Evolutionary conservation across 2,888 invertebrate species (phyloP), one percentile per base, ranked within the genome.

Genomic region (Chironomus tentans): DNA sequence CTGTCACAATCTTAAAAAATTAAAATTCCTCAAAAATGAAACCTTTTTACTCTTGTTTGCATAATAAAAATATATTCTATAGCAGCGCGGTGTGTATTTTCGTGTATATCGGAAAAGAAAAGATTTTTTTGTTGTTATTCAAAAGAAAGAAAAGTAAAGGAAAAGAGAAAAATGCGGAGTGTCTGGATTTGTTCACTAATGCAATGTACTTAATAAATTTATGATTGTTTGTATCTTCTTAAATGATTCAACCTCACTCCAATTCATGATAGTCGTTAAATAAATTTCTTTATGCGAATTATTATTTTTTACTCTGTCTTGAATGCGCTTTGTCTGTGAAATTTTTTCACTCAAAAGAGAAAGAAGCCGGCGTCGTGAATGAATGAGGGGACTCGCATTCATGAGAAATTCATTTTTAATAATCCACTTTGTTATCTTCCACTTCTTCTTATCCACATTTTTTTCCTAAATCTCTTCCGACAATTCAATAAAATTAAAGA

Each of bases 141-240:
- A 38, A 38, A 38, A 38, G 10, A 38, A 38, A 38, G 38, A 38
- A 38, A 38, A 38, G 10, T 38, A 38, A 38, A 38, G 38, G 5
- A 50, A 56, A 56, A 56, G 6, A 56, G 56, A 56, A 18, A 18
- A 56, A 56, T 56, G 56, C 15, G 56, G 65, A 65, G 65, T 28
- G 72, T 72, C 72, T 72, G 72, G 72, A 72, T 72, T 72, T 72
- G 56, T 48, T 56, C 46, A 62, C 62, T 72, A 72, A 72, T 72
- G 72, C 72, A 72, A 72, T 72, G 61, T 72, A 72, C 72, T 72
- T 72, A 72, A 72, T 72, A 72, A 72, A 72, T 72, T 72, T 72
- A 72, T 72, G 61, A 72, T 72, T 72, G 72, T 38, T 61, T 61
- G 72, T 28, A 50, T 72, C 48, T 71, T 56, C 56, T 56, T 56